Conservation (phyloP, 2,113 vertebrate species). For the Etheostoma spectabile region DNA sequence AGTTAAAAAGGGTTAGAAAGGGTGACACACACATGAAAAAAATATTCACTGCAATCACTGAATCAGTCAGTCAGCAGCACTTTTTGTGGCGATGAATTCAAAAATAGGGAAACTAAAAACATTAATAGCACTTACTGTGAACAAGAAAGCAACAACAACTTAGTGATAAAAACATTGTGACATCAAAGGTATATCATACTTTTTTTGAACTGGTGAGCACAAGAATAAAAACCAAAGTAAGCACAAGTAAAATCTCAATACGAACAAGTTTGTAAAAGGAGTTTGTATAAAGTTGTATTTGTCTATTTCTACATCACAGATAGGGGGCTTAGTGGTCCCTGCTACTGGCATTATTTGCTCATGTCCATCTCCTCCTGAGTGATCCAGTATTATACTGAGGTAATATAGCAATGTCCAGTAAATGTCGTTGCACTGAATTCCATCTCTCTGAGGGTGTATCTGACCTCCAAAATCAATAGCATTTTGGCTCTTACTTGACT, state of each 20-base stretch:
- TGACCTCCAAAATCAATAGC: constrained; percentile 78
- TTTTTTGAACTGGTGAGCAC: neutral
- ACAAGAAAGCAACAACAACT: neutral
- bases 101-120: neutral
- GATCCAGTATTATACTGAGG: constrained; percentile 12
- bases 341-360: constrained; percentile 10
- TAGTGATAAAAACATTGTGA: neutral
- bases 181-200: neutral
- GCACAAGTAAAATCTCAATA: neutral
- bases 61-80: neutral
- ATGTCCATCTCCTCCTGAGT: constrained; percentile 36
- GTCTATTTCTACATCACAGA: neutral
- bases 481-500: constrained; percentile 76
- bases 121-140: neutral
- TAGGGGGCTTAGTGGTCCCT: constrained; percentile 62
- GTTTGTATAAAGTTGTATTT: neutral
- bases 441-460: constrained; percentile 41
- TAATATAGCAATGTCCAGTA: constrained; percentile 63
- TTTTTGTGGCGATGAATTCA: neutral
- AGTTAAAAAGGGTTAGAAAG: neutral
- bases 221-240: neutral
- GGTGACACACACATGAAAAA: neutral
- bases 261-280: neutral
- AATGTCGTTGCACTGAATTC: constrained; percentile 52
- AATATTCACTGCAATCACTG: neutral